Conservation (phyloP, 2,113 vertebrate species). For the Lagopus leucura region DNA sequence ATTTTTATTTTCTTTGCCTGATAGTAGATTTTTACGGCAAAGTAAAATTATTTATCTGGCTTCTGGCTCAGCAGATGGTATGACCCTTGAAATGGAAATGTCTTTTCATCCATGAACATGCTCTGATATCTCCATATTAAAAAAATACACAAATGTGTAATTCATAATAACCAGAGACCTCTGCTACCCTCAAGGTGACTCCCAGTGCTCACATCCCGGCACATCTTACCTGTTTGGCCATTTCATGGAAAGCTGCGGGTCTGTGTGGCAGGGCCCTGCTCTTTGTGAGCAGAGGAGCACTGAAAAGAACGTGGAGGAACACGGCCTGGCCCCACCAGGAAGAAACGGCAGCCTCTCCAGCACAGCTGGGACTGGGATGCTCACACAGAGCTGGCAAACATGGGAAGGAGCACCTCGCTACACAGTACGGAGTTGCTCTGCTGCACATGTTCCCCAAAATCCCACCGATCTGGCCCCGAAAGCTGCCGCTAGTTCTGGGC, state of each 20-base stretch:
- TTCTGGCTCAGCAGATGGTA: neutral
- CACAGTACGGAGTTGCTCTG: neutral
- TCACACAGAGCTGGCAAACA: neutral
- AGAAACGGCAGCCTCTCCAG: neutral
- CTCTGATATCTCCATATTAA: conserved; percentile 19
- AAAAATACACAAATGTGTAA: neutral
- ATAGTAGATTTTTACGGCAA: neutral
- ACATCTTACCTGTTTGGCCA: neutral
- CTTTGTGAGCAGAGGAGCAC: neutral
- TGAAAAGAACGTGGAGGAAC: neutral
- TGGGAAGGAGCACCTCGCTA: neutral
- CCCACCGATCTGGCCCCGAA: neutral
- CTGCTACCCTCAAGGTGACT: neutral
- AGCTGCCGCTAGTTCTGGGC: neutral
- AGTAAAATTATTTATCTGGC: conserved; percentile 42
- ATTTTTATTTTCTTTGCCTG: conserved; percentile 32
- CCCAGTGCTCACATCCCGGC: neutral
- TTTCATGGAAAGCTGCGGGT: neutral
- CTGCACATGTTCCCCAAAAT: neutral
- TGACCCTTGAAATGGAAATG: conserved; percentile 59
- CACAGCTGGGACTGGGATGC: neutral
- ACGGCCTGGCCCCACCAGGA: neutral
- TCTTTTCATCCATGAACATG: conserved; percentile 30
- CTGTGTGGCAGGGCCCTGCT: too few relatives aligned
- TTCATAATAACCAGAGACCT: neutral